A percentile compares a stretch with the other conserved stretches of the same genome.
Conservation (phyloP, 2,113 vertebrate species). For the Orcinus orca region DNA sequence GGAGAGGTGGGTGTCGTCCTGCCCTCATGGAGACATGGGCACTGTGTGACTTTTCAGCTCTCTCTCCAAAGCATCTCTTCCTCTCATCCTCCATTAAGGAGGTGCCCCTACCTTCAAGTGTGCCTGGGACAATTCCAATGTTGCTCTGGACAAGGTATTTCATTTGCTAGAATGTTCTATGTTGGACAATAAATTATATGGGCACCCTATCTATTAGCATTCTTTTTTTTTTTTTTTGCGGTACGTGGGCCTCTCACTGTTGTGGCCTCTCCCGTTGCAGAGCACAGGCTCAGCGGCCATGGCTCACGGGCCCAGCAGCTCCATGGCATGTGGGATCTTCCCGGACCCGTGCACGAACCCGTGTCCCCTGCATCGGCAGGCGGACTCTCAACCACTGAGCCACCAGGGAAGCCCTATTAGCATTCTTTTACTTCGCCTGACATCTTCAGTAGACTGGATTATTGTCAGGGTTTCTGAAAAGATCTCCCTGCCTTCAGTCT, state of each 20-base stretch:
- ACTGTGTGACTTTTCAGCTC: rapidly evolving
- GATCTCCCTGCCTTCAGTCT: not conserved
- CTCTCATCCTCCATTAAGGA: rapidly evolving
- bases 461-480: not conserved
- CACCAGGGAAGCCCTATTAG: too few species aligned
- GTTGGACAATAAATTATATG: not conserved
- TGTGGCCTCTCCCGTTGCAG: too few species aligned
- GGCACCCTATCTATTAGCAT: too few species aligned
- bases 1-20: not conserved
- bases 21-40: rapidly evolving
- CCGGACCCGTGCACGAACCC: too few species aligned
- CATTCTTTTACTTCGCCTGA: not conserved
- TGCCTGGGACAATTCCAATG: rapidly evolving
- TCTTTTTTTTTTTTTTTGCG: not conserved
- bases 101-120: too few species aligned
- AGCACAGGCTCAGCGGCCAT: too few species aligned
- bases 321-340: too few species aligned
- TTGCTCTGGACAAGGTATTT: not conserved
- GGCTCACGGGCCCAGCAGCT: too few species aligned
- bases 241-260: too few species aligned
- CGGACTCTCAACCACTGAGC: too few species aligned
- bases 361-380: too few species aligned
- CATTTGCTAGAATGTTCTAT: not conserved
- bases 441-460: not conserved
- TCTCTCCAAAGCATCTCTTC: rapidly evolving